Evolutionary conservation across 2,888 invertebrate species (phyloP).

Genomic region (Chirona hameri): DNA sequence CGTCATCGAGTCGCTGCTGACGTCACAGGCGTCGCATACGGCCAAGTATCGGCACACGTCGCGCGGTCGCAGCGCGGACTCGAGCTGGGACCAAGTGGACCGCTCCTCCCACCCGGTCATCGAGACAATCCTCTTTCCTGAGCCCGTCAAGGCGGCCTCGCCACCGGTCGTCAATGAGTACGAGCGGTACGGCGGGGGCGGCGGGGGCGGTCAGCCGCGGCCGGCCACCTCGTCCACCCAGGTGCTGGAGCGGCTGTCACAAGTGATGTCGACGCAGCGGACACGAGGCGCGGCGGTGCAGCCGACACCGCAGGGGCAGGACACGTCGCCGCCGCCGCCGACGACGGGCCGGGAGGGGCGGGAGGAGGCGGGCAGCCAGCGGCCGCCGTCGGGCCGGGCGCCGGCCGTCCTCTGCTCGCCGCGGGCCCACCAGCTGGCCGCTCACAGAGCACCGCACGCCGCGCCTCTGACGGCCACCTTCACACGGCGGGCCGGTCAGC

Average conservation of each 20-base stretch:
- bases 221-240: not conserved
- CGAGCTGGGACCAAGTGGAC: not conserved
- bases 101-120: not conserved
- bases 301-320: not conserved
- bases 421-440: not conserved
- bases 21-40: not conserved
- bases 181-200: not conserved
- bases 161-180: not conserved
- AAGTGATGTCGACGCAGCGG: not conserved
- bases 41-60: not conserved
- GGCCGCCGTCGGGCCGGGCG: not conserved
- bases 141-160: not conserved
- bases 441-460: not conserved
- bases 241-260: conserved; percentile 7
- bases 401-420: not conserved
- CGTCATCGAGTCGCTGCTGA: not conserved
- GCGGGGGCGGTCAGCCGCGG: not conserved
- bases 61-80: not conserved
- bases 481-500: not conserved
- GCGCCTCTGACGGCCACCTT: not conserved
- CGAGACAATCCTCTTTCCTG: not conserved
- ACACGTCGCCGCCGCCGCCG: not conserved
- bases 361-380: not conserved
- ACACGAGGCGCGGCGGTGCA: not conserved
- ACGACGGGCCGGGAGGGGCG: not conserved